Base-by-base conservation (phyloP, 2,888 invertebrate species). In the Xylophagus ater region DNA sequence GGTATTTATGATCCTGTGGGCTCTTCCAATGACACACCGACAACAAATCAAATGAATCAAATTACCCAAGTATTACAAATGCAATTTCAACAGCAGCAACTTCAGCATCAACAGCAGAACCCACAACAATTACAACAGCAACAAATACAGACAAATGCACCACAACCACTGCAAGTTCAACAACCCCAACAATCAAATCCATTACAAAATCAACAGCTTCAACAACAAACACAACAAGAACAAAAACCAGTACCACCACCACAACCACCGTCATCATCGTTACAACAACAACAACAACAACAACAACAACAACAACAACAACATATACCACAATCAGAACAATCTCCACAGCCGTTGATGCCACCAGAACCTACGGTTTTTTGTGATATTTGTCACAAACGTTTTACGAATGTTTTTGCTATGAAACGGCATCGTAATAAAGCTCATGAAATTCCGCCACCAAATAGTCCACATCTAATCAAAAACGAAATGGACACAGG, bases 1-100 rank as follows among this genome's bases (percentile, higher is more conserved):
- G 93, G 93, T 19, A 90, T 96, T 49, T 89, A 88, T 58, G 77
- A 78, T 42, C 63, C 65, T 1, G 54, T 49, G 2, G 51, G 51
- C 23, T 48, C 52, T 3, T 53, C 56, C 10, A 37, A 47, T 31
- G 54, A 55, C n/a, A 47, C 49, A 24, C 46, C 48, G 15, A 34
- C 51, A 25, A 33, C 47, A 5, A 52, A 26, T 43, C 50, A 50
- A 33, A 39, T 51, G 3, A 48, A 43, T 24, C 49, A 47, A 42
- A 43, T 49, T 24, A 35, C 43, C 20, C 49, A 48, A 31, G 45
- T 54, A 59, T 41, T 56, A 30, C 64, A 59, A 44, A 51, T 61
- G 47, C 59, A 52, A 48, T 55, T 49, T 49, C 55, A 53, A 45
- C 56, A 41, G 36, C 49, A 56, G 29, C 54, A 55, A 28, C 45